phyloP scores from a whole-genome alignment of 1,140 invertebrate genomes.

The Armadillidium nasatum region DNA sequence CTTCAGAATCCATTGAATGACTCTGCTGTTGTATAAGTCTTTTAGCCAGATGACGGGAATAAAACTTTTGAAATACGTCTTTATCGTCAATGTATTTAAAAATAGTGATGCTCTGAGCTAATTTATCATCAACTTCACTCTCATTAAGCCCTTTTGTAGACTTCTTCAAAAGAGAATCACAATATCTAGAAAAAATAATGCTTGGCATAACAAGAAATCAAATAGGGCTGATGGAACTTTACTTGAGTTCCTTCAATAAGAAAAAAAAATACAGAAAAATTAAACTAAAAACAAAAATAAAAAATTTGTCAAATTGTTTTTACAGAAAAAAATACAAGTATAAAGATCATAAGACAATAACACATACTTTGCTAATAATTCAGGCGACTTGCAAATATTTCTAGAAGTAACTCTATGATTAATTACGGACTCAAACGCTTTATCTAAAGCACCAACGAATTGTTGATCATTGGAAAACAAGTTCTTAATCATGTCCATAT shows the following conservation, averaged over 20 bases:
- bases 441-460: slow-evolving; percentile 90
- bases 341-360: neutral
- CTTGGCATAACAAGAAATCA: neutral
- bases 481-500: slow-evolving; percentile 60
- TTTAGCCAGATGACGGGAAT: slow-evolving; percentile 82
- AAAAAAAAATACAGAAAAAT: too few relatives aligned
- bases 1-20: slow-evolving; percentile 95
- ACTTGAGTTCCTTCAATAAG: too few relatives aligned
- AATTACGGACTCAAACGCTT: slow-evolving; percentile 82
- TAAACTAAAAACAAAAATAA: too few relatives aligned
- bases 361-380: slow-evolving; percentile 59
- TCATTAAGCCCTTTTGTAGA: slow-evolving; percentile 81
- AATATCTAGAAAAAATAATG: slow-evolving; percentile 70
- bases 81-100: slow-evolving; percentile 99
- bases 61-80: slow-evolving; percentile 96
- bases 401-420: slow-evolving; percentile 63
- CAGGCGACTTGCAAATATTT: slow-evolving; percentile 57
- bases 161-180: slow-evolving; percentile 91
- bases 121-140: slow-evolving; percentile 78
- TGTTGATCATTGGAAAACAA: slow-evolving; percentile 88
- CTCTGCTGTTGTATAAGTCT: slow-evolving; percentile 88
- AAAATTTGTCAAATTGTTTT: too few relatives aligned
- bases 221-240: too few relatives aligned
- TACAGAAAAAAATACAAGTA: too few relatives aligned
- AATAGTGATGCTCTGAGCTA: slow-evolving; percentile 83